Evolutionary conservation across 2,888 invertebrate genomes (phyloP), one percentile per base, ranked within the genome.

Genomic region (Flabesymbios commensalis): DNA sequence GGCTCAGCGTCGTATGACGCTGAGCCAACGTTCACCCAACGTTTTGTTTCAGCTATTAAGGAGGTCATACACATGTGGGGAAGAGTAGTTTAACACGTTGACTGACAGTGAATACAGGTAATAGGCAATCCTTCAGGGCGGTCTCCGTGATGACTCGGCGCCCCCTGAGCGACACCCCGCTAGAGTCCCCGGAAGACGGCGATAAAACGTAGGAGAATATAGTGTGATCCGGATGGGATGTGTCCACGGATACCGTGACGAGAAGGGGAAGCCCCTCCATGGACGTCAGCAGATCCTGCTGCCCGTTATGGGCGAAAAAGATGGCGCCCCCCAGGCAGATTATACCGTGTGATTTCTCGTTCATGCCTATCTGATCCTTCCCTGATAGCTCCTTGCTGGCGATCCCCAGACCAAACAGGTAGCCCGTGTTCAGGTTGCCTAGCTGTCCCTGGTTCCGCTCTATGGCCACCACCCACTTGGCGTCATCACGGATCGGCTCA

Each of bases 101-200:
- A 64, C 77, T 79, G 32, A 79, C 78, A 33, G 78, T 78, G 63
- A 79, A 79, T 32, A 78, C 78, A 32, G 79, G 79, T 62, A 72
- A 72, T 17, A 73, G 47, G 19, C 53, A 57, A 31, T 71, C 63
- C 24, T 63, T 69, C 24, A 69, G 60, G n/a, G 61, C 56, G 17
- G 67, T 57, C 58, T 77, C 74, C 14, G 61, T 63, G 29, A 77
- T 56, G 28, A 77, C 65, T 63, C 69, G 69, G 61, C 74, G 74
- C 33, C 77, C 76, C 49, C 70, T 67, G 26, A 78, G 69, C 4
- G 73, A 71, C 42, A 73, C 69, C 33, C 75, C 74, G 72, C 73
- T 74, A 28, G 70, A 65, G 7, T 54, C 65, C 5, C 31, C 51
- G 19, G 49, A 36, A 36, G 74, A 54, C 53, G 72, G 69, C 52